phyloP scores from a whole-genome alignment of 2,888 invertebrate genomes.

The Idaea dimidiata region DNA sequence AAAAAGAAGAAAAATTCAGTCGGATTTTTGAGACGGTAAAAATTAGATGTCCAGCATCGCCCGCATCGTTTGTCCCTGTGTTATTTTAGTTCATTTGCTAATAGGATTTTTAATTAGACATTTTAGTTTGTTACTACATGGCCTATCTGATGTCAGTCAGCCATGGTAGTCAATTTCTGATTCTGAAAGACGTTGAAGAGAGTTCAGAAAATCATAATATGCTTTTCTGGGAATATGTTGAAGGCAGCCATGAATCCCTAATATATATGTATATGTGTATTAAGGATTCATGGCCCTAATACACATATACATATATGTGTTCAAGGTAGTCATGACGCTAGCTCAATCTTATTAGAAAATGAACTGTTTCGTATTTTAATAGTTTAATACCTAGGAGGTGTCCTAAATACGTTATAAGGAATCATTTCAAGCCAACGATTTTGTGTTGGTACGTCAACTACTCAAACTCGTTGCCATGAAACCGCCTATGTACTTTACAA shows the following conservation, averaged over 20 bases:
- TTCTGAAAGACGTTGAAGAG: not conserved
- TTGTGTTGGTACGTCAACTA: too few species aligned
- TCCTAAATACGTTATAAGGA: conserved; percentile 48
- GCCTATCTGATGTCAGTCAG: not conserved
- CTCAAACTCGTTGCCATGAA: too few species aligned
- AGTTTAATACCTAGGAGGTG: conserved; percentile 65
- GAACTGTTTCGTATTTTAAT: conserved; percentile 21
- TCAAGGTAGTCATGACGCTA: not conserved
- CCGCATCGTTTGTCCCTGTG: conserved; percentile 42
- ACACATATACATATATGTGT: too few species aligned
- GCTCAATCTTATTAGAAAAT: not conserved
- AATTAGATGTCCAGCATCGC: conserved; percentile 65
- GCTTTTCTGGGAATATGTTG: too few species aligned
- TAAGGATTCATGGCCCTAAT: too few species aligned
- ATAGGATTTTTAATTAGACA: not conserved
- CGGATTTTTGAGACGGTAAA: conserved; percentile 51
- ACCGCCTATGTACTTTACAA: conserved; percentile 54
- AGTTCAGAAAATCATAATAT: too few species aligned
- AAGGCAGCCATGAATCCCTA: too few species aligned
- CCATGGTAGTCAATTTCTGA: not conserved
- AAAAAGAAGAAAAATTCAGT: conserved; percentile 55
- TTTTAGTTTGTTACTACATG: not conserved
- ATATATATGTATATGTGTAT: too few species aligned
- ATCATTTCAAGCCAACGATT: too few species aligned
- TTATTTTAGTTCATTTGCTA: not conserved